Evolutionary conservation across 2,797 vertebrate species (phyloP).

Genomic region (Lindbergichthys nudifrons): DNA sequence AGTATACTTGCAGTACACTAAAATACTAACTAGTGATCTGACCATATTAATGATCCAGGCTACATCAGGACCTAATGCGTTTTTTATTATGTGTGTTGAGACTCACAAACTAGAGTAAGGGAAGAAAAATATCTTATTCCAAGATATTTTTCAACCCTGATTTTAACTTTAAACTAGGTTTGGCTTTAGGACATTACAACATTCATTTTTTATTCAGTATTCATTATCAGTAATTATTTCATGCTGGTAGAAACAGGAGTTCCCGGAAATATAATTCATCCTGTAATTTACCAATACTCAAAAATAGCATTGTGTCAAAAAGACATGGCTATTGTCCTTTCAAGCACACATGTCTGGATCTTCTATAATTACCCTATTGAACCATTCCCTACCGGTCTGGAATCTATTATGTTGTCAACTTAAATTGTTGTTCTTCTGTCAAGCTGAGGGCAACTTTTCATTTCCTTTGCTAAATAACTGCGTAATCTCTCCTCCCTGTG

Average conservation of each 20-base stretch:
- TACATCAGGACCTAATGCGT: background rate
- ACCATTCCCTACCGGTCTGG: slow-evolving; percentile 44
- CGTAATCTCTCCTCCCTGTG: slow-evolving; percentile 24
- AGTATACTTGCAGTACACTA: background rate
- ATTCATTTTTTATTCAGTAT: slow-evolving; percentile 43
- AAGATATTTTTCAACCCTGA: slow-evolving; percentile 11
- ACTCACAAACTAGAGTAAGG: background rate
- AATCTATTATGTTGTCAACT: slow-evolving; percentile 51
- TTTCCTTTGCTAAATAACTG: slow-evolving; percentile 37
- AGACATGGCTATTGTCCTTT: background rate
- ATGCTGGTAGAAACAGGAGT: slow-evolving; percentile 44
- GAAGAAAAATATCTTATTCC: slow-evolving; percentile 9
- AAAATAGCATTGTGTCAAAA: slow-evolving; percentile 33
- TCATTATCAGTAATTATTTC: slow-evolving; percentile 58
- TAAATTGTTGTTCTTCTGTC: slow-evolving; percentile 45
- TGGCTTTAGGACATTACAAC: slow-evolving; percentile 49
- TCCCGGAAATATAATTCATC: slow-evolving; percentile 41
- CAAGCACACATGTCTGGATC: slow-evolving; percentile 37
- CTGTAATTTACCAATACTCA: slow-evolving; percentile 26
- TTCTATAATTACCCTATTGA: slow-evolving; percentile 30
- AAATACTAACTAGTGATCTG: background rate
- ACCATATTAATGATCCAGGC: background rate
- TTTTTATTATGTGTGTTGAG: slow-evolving; percentile 1
- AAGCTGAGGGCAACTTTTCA: slow-evolving; percentile 23
- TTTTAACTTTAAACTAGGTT: slow-evolving; percentile 40